phyloP scores from a whole-genome alignment of 2,888 invertebrate genomes.

The Rhamphomyia laevipes region DNA sequence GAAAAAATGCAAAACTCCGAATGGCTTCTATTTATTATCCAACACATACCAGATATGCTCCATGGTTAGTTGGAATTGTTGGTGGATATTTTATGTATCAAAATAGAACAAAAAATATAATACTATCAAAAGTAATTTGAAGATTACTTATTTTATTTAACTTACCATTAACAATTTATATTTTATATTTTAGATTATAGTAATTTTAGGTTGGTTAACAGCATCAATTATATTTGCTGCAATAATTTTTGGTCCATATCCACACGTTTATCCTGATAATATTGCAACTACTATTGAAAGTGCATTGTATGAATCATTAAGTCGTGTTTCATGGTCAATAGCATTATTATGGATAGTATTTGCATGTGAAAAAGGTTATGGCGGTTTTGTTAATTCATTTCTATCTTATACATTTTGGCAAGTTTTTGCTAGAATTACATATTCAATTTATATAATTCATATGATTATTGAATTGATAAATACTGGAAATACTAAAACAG shows the following conservation, averaged over 20 bases:
- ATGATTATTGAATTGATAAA: slow-evolving; percentile 30
- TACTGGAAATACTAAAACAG: slow-evolving; percentile 27
- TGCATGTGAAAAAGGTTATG: slow-evolving; percentile 35
- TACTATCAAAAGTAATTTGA: slow-evolving; percentile 23
- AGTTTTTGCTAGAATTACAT: slow-evolving; percentile 30
- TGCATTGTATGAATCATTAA: slow-evolving; percentile 32
- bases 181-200: slow-evolving; percentile 20
- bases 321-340: slow-evolving; percentile 30
- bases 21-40: slow-evolving; percentile 33
- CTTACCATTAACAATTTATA: too few relatives aligned
- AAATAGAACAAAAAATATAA: slow-evolving; percentile 28
- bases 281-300: slow-evolving; percentile 27
- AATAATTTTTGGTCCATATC: slow-evolving; percentile 31
- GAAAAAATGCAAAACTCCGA: slow-evolving; percentile 21
- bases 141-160: too few relatives aligned
- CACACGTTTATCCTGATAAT: slow-evolving; percentile 26
- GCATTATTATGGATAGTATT: slow-evolving; percentile 34
- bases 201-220: slow-evolving; percentile 29
- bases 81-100: slow-evolving; percentile 33
- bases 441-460: slow-evolving; percentile 35
- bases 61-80: slow-evolving; percentile 36
- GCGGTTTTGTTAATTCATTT: slow-evolving; percentile 32
- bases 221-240: slow-evolving; percentile 27
- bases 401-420: slow-evolving; percentile 33
- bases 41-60: slow-evolving; percentile 33